phyloP scores from a whole-genome alignment of 2,113 vertebrate species.

The Spheniscus mendiculus region DNA sequence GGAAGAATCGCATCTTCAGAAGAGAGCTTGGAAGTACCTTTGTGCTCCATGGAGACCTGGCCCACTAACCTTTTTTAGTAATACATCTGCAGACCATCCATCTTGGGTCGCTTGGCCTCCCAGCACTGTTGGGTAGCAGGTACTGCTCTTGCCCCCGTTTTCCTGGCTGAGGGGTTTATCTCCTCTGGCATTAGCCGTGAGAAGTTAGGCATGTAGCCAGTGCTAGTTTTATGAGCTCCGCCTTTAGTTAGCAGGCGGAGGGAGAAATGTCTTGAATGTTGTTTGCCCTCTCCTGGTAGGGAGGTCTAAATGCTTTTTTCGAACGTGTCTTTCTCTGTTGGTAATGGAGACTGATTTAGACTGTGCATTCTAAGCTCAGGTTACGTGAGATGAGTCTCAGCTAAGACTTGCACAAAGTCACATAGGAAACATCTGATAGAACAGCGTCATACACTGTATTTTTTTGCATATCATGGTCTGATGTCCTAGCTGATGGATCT shows the following conservation, averaged over 20 bases:
- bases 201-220: neutral
- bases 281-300: neutral
- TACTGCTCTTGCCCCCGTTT: neutral
- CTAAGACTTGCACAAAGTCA: neutral
- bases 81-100: neutral
- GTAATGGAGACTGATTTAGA: neutral
- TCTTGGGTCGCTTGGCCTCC: accelerated
- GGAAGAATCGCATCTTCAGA: neutral
- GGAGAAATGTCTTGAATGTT: neutral
- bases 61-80: neutral
- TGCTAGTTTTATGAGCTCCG: neutral
- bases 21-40: neutral
- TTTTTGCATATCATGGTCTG: accelerated
- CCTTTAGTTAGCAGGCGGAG: neutral
- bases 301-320: neutral
- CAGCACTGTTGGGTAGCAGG: neutral
- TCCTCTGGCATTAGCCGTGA: neutral
- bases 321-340: neutral
- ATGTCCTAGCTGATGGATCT: neutral
- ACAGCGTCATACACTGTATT: accelerated
- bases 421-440: neutral
- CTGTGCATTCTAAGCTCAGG: neutral
- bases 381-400: neutral
- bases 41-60: accelerated
- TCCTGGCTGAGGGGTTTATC: neutral